Conservation (phyloP, 2,888 invertebrate genomes). For the Vesta saturnalis region DNA sequence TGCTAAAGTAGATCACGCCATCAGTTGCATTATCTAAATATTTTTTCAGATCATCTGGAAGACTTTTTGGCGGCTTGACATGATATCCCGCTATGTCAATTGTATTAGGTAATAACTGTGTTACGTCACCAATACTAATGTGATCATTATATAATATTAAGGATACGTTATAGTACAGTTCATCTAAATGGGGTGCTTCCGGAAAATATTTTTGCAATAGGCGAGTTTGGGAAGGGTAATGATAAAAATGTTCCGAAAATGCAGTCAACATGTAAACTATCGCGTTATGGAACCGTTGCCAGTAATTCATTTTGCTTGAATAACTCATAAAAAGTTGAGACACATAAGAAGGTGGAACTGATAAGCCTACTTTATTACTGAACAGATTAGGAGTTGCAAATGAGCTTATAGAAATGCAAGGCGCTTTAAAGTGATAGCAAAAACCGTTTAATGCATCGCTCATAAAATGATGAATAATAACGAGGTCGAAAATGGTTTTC, state of each 20-base stretch:
- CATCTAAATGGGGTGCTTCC: constrained; percentile 35
- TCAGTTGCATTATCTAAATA: constrained; percentile 64
- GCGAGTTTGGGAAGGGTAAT: constrained; percentile 31
- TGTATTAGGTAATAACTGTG: constrained; percentile 42
- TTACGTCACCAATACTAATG: constrained; percentile 26
- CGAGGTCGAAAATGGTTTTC: constrained; percentile 51
- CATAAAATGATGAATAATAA: constrained; percentile 60
- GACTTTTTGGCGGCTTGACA: constrained; percentile 14
- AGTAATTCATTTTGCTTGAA: constrained; percentile 22
- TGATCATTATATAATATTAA: constrained; percentile 42
- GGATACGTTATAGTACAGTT: constrained; percentile 40
- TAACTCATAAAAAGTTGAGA: constrained; percentile 55
- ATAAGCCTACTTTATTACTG: constrained; percentile 61
- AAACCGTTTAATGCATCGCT: constrained; percentile 61
- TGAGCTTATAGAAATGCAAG: constrained; percentile 52
- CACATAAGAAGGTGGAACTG: constrained; percentile 62
- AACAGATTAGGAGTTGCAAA: constrained; percentile 58
- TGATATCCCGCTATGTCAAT: constrained; percentile 41
- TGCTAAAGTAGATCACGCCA: constrained; percentile 68
- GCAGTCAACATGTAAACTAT: constrained; percentile 3
- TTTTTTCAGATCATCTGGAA: constrained; percentile 62
- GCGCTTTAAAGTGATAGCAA: constrained; percentile 50
- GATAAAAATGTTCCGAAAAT: constrained; percentile 19
- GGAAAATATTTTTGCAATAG: constrained; percentile 33
- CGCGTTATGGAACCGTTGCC: constrained; percentile 25